phyloP scores from a whole-genome alignment of 64 coral and sea anemone genomes.

The Anthopleura sola region DNA sequence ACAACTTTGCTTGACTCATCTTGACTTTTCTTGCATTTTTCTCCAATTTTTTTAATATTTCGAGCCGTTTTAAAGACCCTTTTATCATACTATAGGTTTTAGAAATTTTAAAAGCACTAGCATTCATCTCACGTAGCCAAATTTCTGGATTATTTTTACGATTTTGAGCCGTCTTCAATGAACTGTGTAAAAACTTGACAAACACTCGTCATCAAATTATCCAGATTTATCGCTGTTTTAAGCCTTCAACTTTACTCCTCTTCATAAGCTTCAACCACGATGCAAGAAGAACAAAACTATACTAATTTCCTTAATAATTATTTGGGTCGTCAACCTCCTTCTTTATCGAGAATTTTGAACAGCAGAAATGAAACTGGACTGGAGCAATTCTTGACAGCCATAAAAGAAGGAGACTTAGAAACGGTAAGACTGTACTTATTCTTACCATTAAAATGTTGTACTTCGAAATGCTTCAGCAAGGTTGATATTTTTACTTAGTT shows the following conservation, averaged over 20 bases:
- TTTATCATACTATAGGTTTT: neutral
- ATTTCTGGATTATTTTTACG: neutral
- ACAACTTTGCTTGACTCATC: neutral
- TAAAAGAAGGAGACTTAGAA: conserved; percentile 25
- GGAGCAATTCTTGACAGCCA: conserved; percentile 13
- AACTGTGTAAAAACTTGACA: neutral
- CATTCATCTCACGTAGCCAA: neutral
- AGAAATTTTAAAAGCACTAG: neutral
- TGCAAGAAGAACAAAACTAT: neutral
- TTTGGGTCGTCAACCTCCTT: neutral
- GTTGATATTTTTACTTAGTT: no score
- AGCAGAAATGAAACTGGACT: conserved; percentile 37
- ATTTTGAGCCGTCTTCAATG: neutral
- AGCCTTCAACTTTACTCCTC: neutral
- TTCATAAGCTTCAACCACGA: neutral
- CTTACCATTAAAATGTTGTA: no score
- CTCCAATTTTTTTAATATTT: neutral
- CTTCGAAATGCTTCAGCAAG: no score
- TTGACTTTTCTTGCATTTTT: neutral
- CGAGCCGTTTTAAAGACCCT: neutral
- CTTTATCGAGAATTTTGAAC: conserved; percentile 16
- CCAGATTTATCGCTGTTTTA: neutral
- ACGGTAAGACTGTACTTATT: conserved; percentile 15
- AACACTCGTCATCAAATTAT: neutral
- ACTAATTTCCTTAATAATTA: neutral